Evolutionary conservation across 2,797 vertebrate genomes (phyloP), one percentile per base, ranked within the genome.

Genomic region (Merluccius polli): DNA sequence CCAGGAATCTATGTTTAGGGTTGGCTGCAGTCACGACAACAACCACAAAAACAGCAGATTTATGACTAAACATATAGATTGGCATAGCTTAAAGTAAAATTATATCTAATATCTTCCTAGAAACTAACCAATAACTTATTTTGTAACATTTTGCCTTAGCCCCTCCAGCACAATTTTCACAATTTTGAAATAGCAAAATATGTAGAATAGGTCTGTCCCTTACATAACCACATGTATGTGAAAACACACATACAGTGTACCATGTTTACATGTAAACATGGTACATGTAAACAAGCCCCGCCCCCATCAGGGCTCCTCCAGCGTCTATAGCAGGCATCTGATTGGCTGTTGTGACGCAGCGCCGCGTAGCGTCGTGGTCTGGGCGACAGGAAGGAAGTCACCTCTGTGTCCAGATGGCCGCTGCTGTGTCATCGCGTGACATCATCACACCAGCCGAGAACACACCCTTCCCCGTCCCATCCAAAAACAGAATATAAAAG

Each of bases 371-470:
- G 75, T 76, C 81, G 75, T 81, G 79, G 87, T 87, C 78, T 89
- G 79, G 76, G 77, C 65, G 79, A 80, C 70, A 75, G 76, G 9
- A 82, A 87, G 85, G 82, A 91, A 89, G 83, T 82, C 78, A 85
- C 81, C 81, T 77, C 78, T 75, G 77, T 77, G 83, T 83, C 91
- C 90, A 93, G 88, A 91, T 89, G 83, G 87, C 80, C 76, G 75
- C 77, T 78, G 77, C 87, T 82, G 77, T 81, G 59, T 92, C 87
- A 88, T 80, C 44, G 72, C 74, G 79, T 88, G 87, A 91, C 86
- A 80, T 91, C 89, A 91, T 78, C 70, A 59, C 78, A 82, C 82
- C 79, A 84, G 77, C 86, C 80, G 78, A 72, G 75, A 84, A 29
- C 59, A 27, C 52, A 2, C 52, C n/a, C 52, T 24, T 5, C 48